Base-by-base conservation (phyloP, 2,888 invertebrate species). In the Carcina quercana region DNA sequence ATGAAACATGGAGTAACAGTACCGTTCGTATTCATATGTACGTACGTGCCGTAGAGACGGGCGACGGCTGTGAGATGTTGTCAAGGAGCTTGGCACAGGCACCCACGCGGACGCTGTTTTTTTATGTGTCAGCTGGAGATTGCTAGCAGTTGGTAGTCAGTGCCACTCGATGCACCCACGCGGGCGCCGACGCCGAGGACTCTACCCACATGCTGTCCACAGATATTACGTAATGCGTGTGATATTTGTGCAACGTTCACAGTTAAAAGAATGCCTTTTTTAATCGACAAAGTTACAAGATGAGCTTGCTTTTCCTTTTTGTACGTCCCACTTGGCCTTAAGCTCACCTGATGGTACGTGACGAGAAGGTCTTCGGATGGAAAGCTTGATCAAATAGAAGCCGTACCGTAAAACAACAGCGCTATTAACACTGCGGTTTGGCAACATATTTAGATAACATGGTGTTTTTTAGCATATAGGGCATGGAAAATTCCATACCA, bases 41-140 rank as follows among this genome's bases (percentile, higher is more conserved):
- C 45, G 49, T 41, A 38, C 59, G 59, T 43, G n/a, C n/a, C n/a
- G n/a, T n/a, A n/a, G n/a, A n/a, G n/a, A n/a, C n/a, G n/a, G n/a
- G n/a, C n/a, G n/a, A n/a, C n/a, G n/a, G n/a, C n/a, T n/a, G n/a
- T 47, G 40, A 19, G 28, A 57, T 63, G 24, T 63, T 54, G 53
- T 54, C 57, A 64, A 70, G 61, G 53, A 60, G 62, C 59, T n/a
- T 64, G 66, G 53, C 47, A 53, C 53, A 46, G 62, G 55, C 66
- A 45, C 78, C 79, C 59, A 79, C 76, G 52, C 66, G 54, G 53
- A 40, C 40, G 48, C 47, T 40, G 45, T 48, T 52, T n/a, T 52
- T 59, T 53, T 62, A 50, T 50, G 59, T 59, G 59, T 63, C 57
- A 57, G 60, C 50, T 50, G 58, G 50, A 46, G 51, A 46, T 40